These are phyloP conservation scores for Papilio gigon DNA, from an alignment of 2,888 invertebrate species.

Conservation along the genomic window DNA sequence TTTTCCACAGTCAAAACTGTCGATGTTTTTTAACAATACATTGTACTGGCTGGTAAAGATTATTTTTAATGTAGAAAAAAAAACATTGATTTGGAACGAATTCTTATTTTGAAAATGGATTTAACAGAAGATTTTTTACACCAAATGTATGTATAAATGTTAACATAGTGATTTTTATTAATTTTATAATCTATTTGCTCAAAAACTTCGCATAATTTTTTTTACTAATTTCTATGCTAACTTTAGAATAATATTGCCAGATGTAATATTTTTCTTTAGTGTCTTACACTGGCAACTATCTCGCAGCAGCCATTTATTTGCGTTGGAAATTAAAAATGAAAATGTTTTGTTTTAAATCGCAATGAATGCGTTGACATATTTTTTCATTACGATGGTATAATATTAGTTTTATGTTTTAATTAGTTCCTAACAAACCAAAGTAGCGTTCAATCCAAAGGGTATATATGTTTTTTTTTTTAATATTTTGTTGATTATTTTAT, in stretches of 20 bases:
- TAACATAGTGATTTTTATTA: conserved; percentile 4
- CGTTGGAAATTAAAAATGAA: neutral
- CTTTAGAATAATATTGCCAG: conserved; percentile 7
- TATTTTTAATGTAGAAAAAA: neutral
- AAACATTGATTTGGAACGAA: neutral
- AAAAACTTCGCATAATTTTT: conserved; percentile 18
- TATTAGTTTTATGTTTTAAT: conserved; percentile 40
- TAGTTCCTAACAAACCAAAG: conserved; percentile 60
- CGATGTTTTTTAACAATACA: neutral
- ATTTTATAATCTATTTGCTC: conserved; percentile 24
- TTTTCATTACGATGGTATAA: conserved; percentile 38
- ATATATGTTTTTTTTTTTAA: conserved; percentile 43
- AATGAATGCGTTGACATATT: conserved; percentile 36
- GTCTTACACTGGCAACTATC: neutral
- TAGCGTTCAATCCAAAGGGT: conserved; percentile 50
- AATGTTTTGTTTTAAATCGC: neutral
- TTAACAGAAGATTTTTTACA: neutral
- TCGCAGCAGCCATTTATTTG: neutral
- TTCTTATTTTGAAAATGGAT: neutral
- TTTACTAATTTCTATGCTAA: neutral
- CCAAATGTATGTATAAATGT: conserved; percentile 2
- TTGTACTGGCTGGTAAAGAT: no score
- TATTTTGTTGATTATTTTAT: conserved; percentile 51
- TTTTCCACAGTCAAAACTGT: neutral
- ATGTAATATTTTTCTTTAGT: neutral